Percentiles rank a stretch among this genome's conserved stretches.
These are phyloP conservation scores for Parascotia fuliginaria DNA, from an alignment of 2,888 invertebrate genomes.

Conservation along the genomic window DNA sequence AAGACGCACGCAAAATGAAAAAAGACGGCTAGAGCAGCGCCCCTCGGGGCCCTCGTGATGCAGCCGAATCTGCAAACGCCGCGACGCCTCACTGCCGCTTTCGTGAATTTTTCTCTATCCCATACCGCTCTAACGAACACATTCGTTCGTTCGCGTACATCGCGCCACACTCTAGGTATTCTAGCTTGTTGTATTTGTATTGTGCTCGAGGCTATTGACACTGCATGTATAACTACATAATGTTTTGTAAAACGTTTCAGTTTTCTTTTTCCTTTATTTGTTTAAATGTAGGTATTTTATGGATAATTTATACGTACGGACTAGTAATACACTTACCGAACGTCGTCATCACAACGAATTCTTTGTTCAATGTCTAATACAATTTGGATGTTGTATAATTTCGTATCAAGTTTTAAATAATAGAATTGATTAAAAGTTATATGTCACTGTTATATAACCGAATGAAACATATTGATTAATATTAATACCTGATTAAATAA, in stretches of 20 bases:
- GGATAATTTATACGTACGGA: background rate
- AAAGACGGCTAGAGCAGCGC: constrained; percentile 81
- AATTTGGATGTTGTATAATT: too few species aligned
- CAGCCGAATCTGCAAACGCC: constrained; percentile 71
- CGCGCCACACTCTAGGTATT: constrained; percentile 15
- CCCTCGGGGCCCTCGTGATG: constrained; percentile 75
- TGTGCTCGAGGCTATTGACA: too few species aligned
- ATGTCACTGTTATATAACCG: too few species aligned
- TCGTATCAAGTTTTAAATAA: too few species aligned
- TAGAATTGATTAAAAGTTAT: too few species aligned
- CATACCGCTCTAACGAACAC: constrained; percentile 29
- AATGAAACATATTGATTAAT: too few species aligned
- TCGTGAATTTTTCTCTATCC: constrained; percentile 38
- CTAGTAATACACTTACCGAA: background rate
- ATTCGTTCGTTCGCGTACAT: constrained; percentile 20
- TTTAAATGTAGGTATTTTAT: background rate
- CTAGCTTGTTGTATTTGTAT: too few species aligned
- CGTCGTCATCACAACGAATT: too few species aligned
- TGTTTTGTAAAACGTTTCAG: constrained; percentile 18
- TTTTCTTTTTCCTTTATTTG: constrained; percentile 11
- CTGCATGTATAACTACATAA: constrained; percentile 26
- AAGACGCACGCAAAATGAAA: constrained; percentile 85
- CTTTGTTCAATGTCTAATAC: too few species aligned
- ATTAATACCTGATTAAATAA: too few species aligned
- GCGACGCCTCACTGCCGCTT: constrained; percentile 55